These are phyloP conservation scores for Columba livia DNA, from an alignment of 2,113 vertebrate species.

Conservation along the genomic window DNA sequence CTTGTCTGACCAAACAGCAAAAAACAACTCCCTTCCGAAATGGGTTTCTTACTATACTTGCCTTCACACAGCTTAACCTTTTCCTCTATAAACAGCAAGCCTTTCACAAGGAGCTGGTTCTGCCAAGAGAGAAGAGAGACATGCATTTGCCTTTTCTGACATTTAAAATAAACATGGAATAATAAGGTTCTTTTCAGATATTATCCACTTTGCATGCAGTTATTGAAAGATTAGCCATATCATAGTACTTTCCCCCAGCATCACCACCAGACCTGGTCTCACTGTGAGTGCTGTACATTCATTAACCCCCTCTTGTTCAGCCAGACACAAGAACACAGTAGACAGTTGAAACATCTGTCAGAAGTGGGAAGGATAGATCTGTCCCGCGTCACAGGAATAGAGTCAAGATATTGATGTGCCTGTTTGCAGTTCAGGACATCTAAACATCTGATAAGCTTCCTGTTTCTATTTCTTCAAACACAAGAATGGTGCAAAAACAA, in stretches of 20 bases:
- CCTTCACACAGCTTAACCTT: conserved; percentile 88
- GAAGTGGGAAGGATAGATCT: not conserved
- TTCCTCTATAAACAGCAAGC: conserved; percentile 86
- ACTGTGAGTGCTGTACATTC: not conserved
- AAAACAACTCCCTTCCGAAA: not conserved
- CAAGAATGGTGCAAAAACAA: not conserved
- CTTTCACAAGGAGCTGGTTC: conserved; percentile 93
- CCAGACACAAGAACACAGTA: not conserved
- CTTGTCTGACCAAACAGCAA: conserved; percentile 5
- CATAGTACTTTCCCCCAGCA: not conserved
- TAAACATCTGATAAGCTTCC: not conserved
- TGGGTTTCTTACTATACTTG: conserved; percentile 57
- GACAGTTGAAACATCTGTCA: not conserved
- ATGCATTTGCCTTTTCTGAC: conserved; percentile 5
- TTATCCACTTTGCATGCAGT: not conserved
- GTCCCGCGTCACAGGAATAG: not conserved
- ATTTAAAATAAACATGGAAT: not conserved
- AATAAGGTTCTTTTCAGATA: not conserved
- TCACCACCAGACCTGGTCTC: not conserved
- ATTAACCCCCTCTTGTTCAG: not conserved
- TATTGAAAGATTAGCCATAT: not conserved
- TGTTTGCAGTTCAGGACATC: not conserved
- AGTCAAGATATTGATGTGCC: not conserved
- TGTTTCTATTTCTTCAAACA: not conserved
- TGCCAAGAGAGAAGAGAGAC: conserved; percentile 74